Evolutionary conservation across 1,140 invertebrate genomes (phyloP).

Genomic region (Philotrypesis tridentata): DNA sequence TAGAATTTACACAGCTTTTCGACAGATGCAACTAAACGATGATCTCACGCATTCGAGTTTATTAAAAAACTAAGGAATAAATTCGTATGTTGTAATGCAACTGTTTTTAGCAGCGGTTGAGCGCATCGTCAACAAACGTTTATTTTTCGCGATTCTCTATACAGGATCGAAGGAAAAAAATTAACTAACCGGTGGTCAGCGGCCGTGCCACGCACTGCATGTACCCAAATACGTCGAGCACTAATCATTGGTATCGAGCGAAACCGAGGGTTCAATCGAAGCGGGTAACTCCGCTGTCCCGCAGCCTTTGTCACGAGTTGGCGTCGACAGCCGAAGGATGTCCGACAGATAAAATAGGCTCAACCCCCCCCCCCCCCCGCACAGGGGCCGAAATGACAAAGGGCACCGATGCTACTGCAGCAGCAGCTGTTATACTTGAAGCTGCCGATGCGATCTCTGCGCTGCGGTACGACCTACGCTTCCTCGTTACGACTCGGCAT

Average conservation of each 20-base stretch:
- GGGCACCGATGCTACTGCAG: neutral
- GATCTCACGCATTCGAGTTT: neutral
- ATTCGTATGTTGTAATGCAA: too few relatives aligned
- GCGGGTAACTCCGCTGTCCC: neutral
- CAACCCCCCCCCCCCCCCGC: too few relatives aligned
- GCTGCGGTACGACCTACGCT: neutral
- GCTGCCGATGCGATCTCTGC: neutral
- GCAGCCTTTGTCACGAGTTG: neutral
- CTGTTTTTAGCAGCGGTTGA: too few relatives aligned
- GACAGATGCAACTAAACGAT: conserved; percentile 18
- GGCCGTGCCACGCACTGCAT: neutral
- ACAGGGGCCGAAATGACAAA: neutral
- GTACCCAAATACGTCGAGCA: neutral
- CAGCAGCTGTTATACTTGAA: too few relatives aligned
- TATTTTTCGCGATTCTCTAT: too few relatives aligned
- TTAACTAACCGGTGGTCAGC: too few relatives aligned
- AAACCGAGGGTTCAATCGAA: neutral
- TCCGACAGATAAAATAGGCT: neutral
- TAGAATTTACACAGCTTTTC: neutral
- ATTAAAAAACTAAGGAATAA: too few relatives aligned
- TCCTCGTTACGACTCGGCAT: neutral
- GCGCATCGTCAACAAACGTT: too few relatives aligned
- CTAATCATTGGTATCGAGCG: neutral
- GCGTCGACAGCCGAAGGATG: neutral
- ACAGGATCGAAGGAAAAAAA: too few relatives aligned